Evolutionary conservation across 2,888 invertebrate species (phyloP).

Genomic region (Lithophane leautieri): DNA sequence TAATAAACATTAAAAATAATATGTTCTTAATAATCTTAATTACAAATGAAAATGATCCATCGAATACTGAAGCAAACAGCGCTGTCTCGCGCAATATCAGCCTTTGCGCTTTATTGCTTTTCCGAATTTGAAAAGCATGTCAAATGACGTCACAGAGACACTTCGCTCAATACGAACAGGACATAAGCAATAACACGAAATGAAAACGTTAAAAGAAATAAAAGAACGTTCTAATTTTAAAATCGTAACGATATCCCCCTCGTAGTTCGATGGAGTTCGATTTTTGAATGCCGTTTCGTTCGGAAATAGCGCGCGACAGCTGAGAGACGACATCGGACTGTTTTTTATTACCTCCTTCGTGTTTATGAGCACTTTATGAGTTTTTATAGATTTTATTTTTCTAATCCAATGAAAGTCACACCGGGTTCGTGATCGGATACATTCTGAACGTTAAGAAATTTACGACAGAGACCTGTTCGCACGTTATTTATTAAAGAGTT

Average conservation of each 20-base stretch:
- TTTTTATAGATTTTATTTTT: slow-evolving; percentile 89
- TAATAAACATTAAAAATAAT: slow-evolving; percentile 56
- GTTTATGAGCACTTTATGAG: slow-evolving; percentile 90
- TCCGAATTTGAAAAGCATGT: slow-evolving; percentile 65
- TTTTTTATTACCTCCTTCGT: slow-evolving; percentile 89
- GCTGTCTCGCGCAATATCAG: slow-evolving; percentile 51
- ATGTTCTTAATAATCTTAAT: slow-evolving; percentile 41
- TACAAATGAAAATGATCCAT: slow-evolving; percentile 41
- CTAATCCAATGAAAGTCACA: slow-evolving; percentile 86
- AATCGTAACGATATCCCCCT: slow-evolving; percentile 82
- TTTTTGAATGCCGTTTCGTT: slow-evolving; percentile 85
- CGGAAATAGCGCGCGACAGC: slow-evolving; percentile 90
- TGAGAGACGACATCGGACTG: slow-evolving; percentile 87
- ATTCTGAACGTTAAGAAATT: slow-evolving; percentile 79
- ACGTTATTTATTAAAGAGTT: slow-evolving; percentile 77
- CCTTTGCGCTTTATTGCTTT: slow-evolving; percentile 62
- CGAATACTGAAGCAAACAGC: slow-evolving; percentile 42
- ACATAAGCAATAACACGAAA: slow-evolving; percentile 70
- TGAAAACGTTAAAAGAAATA: slow-evolving; percentile 73
- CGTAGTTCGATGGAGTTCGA: slow-evolving; percentile 87
- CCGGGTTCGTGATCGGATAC: slow-evolving; percentile 81
- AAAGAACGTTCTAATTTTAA: slow-evolving; percentile 84
- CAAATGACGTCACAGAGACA: slow-evolving; percentile 64
- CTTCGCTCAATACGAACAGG: slow-evolving; percentile 71
- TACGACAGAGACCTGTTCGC: slow-evolving; percentile 78